Conservation (phyloP, 2,888 invertebrate genomes). For the Drosophila birchii region DNA sequence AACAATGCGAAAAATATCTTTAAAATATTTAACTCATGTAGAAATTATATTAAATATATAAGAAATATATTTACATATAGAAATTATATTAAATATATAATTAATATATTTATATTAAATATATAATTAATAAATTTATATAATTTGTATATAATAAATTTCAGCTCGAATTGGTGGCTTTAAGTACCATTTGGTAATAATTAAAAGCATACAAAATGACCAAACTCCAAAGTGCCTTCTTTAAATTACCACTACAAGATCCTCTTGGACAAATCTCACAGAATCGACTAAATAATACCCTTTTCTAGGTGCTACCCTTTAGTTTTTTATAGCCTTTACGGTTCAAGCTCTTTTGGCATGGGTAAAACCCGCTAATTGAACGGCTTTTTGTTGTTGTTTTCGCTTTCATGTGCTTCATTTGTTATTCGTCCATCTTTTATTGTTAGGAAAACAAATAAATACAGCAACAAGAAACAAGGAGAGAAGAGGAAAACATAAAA, state of each 20-base stretch:
- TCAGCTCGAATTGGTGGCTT: not conserved
- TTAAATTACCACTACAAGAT: not conserved
- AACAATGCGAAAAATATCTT: no score
- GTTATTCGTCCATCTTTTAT: constrained; percentile 50
- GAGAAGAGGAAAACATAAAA: constrained; percentile 18
- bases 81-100: no score
- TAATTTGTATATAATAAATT: not conserved
- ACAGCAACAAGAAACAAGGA: constrained; percentile 3
- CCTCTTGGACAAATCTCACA: not conserved
- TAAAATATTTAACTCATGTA: not conserved
- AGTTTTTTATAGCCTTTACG: constrained; percentile 2
- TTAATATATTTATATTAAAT: not conserved
- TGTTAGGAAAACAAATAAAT: constrained; percentile 43
- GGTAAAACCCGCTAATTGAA: constrained; percentile 64
- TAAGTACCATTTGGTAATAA: not conserved
- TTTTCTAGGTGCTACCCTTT: constrained; percentile 7
- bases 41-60: no score
- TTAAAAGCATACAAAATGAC: not conserved
- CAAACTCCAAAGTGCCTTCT: not conserved
- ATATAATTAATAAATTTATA: no score
- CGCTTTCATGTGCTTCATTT: constrained; percentile 18
- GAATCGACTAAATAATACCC: not conserved
- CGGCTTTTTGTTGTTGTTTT: constrained; percentile 49
- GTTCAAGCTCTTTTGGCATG: constrained; percentile 12
- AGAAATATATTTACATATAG: no score